Evolutionary conservation across 2,888 invertebrate genomes (phyloP).

Genomic region (Leucozona laternaria): DNA sequence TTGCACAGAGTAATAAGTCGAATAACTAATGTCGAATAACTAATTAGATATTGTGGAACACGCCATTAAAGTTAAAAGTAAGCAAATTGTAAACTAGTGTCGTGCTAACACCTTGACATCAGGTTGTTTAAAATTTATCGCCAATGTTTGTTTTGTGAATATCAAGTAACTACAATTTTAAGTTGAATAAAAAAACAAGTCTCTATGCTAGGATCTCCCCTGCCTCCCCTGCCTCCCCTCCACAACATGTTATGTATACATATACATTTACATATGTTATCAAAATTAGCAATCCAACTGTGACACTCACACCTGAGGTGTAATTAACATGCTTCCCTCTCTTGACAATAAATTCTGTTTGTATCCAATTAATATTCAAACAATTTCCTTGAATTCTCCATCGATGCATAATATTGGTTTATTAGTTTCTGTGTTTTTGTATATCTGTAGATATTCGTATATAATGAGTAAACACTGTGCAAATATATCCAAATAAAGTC

Average conservation of each 20-base stretch:
- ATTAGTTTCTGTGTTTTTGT: slow-evolving; percentile 38
- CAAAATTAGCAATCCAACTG: slow-evolving; percentile 25
- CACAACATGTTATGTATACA: not conserved
- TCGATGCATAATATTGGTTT: slow-evolving; percentile 39
- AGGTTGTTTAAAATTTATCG: too few species aligned
- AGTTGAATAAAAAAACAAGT: too few species aligned
- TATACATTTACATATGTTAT: not conserved
- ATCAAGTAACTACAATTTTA: too few species aligned
- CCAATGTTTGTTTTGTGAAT: too few species aligned
- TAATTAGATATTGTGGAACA: too few species aligned
- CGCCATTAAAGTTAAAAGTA: too few species aligned
- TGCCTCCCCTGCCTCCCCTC: not conserved
- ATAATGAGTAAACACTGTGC: not conserved
- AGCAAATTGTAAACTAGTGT: too few species aligned
- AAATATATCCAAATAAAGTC: slow-evolving; percentile 10
- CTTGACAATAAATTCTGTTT: slow-evolving; percentile 40
- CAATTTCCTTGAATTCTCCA: slow-evolving; percentile 13
- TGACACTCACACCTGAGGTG: slow-evolving; percentile 27
- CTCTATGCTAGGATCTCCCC: too few species aligned
- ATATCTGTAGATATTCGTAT: not conserved
- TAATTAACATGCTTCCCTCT: slow-evolving; percentile 30
- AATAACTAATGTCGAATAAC: too few species aligned
- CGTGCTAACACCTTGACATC: too few species aligned
- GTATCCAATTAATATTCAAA: slow-evolving; percentile 59
- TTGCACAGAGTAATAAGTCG: too few species aligned